These are phyloP conservation scores for Intellagama lesueurii DNA, from an alignment of 2,797 vertebrate genomes.

Conservation along the genomic window DNA sequence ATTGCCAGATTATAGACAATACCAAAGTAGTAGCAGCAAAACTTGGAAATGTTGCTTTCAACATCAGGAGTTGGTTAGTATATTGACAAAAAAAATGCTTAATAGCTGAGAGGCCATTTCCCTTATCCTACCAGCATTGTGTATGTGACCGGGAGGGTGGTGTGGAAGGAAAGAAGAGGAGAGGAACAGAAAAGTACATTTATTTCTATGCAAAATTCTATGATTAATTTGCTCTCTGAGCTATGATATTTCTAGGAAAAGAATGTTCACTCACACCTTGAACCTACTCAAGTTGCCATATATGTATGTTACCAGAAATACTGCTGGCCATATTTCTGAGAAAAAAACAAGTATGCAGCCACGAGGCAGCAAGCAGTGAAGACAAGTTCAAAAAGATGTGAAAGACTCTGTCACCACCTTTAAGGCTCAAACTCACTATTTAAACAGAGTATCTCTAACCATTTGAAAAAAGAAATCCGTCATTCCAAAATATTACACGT, in stretches of 20 bases:
- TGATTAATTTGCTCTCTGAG: slow-evolving; percentile 42
- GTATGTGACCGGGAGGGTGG: neutral
- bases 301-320: slow-evolving; percentile 8
- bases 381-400: slow-evolving; percentile 16
- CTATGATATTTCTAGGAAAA: slow-evolving; percentile 19
- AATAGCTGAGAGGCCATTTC: neutral
- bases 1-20: neutral
- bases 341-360: slow-evolving; percentile 14
- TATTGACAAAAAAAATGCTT: too few relatives aligned
- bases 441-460: neutral
- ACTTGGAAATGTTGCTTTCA: too few relatives aligned
- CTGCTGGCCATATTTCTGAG: neutral
- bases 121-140: neutral
- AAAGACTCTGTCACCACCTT: neutral
- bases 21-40: neutral
- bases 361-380: neutral
- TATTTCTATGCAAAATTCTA: slow-evolving; percentile 35
- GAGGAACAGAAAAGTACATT: neutral
- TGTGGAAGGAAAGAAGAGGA: neutral
- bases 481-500: neutral
- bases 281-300: neutral
- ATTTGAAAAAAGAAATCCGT: neutral
- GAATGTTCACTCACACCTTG: slow-evolving; percentile 13
- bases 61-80: too few relatives aligned
- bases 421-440: neutral